phyloP scores from a whole-genome alignment of 2,113 vertebrate genomes.

The Sinocyclocheilus maitianheensis region DNA sequence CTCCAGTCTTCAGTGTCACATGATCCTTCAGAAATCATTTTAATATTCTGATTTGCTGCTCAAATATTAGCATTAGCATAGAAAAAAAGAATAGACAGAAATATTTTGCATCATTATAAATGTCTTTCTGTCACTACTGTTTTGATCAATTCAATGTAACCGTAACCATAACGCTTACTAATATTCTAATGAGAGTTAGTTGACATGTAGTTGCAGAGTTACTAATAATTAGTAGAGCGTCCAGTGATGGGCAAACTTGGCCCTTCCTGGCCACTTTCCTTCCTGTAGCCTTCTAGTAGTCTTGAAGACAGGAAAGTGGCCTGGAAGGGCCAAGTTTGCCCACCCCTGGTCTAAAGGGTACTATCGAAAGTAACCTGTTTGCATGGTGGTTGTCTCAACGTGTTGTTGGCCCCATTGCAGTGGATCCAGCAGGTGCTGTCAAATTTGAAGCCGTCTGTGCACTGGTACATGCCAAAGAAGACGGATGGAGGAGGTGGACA shows the following conservation, averaged over 20 bases:
- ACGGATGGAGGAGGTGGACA: constrained; percentile 88
- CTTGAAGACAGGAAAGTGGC: too few relatives aligned
- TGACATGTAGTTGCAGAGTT: too few relatives aligned
- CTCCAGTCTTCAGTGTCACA: background rate
- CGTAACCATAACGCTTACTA: too few relatives aligned
- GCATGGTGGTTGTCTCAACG: constrained; percentile 81
- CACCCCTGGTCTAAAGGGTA: too few relatives aligned
- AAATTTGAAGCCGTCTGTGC: constrained; percentile 90
- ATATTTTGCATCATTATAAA: background rate
- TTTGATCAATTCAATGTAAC: background rate
- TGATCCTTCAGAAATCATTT: background rate
- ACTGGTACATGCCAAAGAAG: constrained; percentile 92
- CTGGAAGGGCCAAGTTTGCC: too few relatives aligned
- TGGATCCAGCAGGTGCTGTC: constrained; percentile 92
- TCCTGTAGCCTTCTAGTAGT: too few relatives aligned
- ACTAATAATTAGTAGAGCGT: too few relatives aligned
- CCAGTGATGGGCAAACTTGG: too few relatives aligned
- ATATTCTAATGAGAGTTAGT: too few relatives aligned
- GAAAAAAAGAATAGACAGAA: background rate
- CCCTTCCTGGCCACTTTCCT: too few relatives aligned
- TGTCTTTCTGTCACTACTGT: background rate
- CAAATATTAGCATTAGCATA: too few relatives aligned
- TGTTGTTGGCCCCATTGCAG: constrained; percentile 82
- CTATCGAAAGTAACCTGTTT: constrained; percentile 61
- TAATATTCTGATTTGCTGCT: background rate